These are phyloP conservation scores for Lophotriccus pileatus DNA, from an alignment of 2,797 vertebrate species.

Conservation along the genomic window DNA sequence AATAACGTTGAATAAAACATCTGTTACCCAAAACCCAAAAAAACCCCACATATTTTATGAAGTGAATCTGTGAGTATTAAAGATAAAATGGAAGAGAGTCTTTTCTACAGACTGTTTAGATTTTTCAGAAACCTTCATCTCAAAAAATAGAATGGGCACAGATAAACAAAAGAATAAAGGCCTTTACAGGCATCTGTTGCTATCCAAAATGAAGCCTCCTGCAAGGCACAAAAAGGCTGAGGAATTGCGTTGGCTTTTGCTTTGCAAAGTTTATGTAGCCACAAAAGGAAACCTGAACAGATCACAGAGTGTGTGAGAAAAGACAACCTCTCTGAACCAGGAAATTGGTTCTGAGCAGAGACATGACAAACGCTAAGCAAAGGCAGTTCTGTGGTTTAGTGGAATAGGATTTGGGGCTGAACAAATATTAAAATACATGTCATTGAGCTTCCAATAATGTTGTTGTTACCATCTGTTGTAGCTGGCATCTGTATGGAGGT, in stretches of 20 bases:
- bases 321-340: background rate
- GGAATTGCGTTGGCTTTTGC: background rate
- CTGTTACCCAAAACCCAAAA: background rate
- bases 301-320: background rate
- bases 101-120: background rate
- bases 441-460: background rate
- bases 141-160: background rate
- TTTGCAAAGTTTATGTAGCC: background rate
- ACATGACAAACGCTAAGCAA: background rate
- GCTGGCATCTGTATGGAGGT: no score
- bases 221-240: background rate
- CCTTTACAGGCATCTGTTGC: background rate
- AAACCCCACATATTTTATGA: background rate
- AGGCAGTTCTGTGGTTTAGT: background rate
- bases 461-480: no score
- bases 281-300: background rate
- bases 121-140: background rate
- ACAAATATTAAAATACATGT: background rate
- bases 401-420: background rate
- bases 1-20: background rate
- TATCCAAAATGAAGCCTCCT: background rate
- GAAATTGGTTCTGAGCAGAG: background rate
- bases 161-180: background rate
- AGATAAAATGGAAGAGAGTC: background rate
- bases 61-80: background rate